phyloP scores from a whole-genome alignment of 2,797 vertebrate genomes.

The Emys orbicularis region DNA sequence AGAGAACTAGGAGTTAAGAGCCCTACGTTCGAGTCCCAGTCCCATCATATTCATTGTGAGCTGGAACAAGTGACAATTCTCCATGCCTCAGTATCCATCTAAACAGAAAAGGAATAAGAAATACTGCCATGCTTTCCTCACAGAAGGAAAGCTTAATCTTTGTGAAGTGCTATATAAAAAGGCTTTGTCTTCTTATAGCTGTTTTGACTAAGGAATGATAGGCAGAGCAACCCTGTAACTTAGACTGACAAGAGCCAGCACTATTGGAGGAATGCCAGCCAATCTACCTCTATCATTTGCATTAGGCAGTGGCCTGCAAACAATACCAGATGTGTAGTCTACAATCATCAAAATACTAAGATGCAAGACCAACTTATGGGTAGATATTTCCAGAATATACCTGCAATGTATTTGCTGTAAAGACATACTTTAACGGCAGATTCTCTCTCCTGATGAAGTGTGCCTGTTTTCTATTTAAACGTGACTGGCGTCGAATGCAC shows the following conservation, averaged over 20 bases:
- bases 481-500: neutral
- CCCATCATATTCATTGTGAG: neutral
- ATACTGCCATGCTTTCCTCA: conserved; percentile 27
- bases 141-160: conserved; percentile 3
- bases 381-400: conserved; percentile 17
- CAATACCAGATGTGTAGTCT: conserved; percentile 38
- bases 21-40: neutral
- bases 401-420: neutral
- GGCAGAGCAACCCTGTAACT: neutral
- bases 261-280: neutral
- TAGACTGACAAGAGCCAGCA: neutral
- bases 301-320: neutral
- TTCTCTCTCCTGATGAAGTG: conserved; percentile 3
- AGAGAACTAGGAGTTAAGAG: neutral
- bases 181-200: neutral
- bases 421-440: neutral
- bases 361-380: conserved; percentile 40
- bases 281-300: neutral
- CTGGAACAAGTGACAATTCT: conserved; percentile 21
- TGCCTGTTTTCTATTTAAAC: neutral
- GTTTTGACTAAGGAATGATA: conserved; percentile 1
- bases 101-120: conserved; percentile 29
- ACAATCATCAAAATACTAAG: conserved; percentile 59
- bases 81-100: neutral
- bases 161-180: conserved; percentile 19